A percentile compares a stretch with the other conserved stretches of the same genome.
These are phyloP conservation scores for Thaumatotibia leucotreta DNA, from an alignment of 1,140 invertebrate species.

Conservation along the genomic window DNA sequence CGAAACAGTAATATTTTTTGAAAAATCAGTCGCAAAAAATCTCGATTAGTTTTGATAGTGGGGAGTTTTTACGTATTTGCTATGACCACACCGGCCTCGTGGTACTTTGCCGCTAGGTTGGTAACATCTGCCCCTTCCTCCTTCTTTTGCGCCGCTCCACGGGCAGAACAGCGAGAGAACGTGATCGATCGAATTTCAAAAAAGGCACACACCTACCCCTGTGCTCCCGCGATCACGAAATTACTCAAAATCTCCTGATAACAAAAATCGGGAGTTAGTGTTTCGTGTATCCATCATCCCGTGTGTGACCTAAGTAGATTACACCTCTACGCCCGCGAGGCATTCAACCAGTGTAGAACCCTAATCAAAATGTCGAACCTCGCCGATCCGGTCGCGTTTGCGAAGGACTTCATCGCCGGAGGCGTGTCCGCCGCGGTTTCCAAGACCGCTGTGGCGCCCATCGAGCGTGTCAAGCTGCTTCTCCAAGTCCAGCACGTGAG, in stretches of 20 bases:
- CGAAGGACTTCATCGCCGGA: conserved; percentile 91
- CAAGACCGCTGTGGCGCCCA: conserved; percentile 92
- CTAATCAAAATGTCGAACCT: conserved; percentile 75
- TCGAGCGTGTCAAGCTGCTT: conserved; percentile 95
- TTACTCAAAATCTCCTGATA: conserved; percentile 69
- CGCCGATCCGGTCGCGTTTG: conserved; percentile 79
- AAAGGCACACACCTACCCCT: conserved; percentile 72
- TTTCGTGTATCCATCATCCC: conserved; percentile 67
- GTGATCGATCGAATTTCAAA: conserved; percentile 76
- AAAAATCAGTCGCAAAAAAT: no score
- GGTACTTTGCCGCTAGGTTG: conserved; percentile 60
- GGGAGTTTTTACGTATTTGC: not conserved
- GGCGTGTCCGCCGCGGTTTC: conserved; percentile 93
- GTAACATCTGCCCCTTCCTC: conserved; percentile 69
- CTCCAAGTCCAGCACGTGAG: conserved; percentile 93
- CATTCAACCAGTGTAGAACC: conserved; percentile 45
- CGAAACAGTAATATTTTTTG: no score
- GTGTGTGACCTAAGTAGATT: conserved; percentile 57
- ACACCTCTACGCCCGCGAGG: conserved; percentile 49
- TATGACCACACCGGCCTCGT: conserved; percentile 63
- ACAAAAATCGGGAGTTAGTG: conserved; percentile 66
- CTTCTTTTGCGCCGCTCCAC: conserved; percentile 73
- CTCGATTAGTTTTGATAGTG: not conserved
- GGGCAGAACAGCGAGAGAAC: conserved; percentile 71
- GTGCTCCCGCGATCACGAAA: conserved; percentile 73